Base-by-base conservation (phyloP, 2,888 invertebrate genomes). In the Cheilosia urbana region DNA sequence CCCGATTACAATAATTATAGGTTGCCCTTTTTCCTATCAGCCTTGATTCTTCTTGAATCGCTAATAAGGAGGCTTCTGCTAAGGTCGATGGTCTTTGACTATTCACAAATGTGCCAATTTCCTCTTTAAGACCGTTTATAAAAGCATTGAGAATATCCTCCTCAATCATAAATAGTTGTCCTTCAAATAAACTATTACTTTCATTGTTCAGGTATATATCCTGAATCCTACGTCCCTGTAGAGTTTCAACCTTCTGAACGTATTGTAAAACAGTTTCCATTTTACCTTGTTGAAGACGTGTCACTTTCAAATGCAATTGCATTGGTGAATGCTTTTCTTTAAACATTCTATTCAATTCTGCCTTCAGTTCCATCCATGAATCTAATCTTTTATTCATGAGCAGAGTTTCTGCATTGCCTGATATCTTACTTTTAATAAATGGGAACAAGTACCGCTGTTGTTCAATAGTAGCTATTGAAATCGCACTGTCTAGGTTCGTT, bases 361-460 rank as follows among this genome's bases (percentile, higher is more conserved):
- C 19, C 30, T 47, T 42, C 9, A 57, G 24, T 58, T 49, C 57
- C 11, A 9, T 9, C 66, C 66, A 66, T 6, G 51, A 21, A 24
- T 66, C 9, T 9, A 51, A 3, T 9, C n/a, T 66, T 40, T 66
- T 66, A 27, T 66, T 66, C 51, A 53, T 40, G 2, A 66, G 40
- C 15, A 66, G 4, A 4, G 40, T 66, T 66, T 66, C 53, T 1
- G 53, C 40, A 53, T 66, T 66, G 7, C 40, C 66, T 0, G 53
- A 40, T 24, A 66, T 66, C 13, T 24, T 37, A 5, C 37, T 66
- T 37, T 65, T 65, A 6, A 65, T 51, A 1, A 49, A 27, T 2
- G 5, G 47, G 13, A n/a, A 49, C 37, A 37, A 13, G 11, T 15
- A n/a, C 19, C 7, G 37, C 57, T 47, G 7, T 2, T 47, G 47